phyloP scores from a whole-genome alignment of 2,113 vertebrate species.

The Oenanthe melanoleuca region DNA sequence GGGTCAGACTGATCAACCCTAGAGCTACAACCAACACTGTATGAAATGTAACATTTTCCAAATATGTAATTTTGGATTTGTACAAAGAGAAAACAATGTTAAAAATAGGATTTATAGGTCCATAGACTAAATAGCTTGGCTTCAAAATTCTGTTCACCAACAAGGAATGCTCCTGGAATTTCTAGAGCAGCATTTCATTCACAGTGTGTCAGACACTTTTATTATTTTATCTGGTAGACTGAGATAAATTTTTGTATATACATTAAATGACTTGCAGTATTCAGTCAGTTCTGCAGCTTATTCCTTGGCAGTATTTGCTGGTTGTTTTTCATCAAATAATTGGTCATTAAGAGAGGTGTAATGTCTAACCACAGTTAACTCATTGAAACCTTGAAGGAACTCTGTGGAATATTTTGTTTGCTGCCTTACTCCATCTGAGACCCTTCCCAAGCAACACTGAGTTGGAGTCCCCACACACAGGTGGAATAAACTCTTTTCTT shows the following conservation, averaged over 20 bases:
- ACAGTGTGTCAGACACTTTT: not conserved
- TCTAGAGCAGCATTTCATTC: not conserved
- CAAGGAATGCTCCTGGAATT: not conserved
- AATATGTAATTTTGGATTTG: not conserved
- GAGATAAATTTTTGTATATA: not conserved
- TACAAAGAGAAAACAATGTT: not conserved
- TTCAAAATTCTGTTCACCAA: not conserved
- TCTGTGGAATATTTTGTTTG: not conserved
- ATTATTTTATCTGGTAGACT: not conserved
- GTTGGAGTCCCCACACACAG: not conserved
- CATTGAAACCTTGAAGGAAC: not conserved
- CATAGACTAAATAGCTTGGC: not conserved
- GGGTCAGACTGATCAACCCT: not conserved
- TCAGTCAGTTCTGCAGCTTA: not conserved
- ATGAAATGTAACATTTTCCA: not conserved
- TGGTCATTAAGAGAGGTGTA: not conserved
- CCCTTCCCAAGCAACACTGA: not conserved
- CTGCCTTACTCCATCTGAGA: not conserved
- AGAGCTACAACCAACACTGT: not conserved
- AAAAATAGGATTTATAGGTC: not conserved
- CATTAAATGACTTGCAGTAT: not conserved
- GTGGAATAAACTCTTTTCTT: not conserved
- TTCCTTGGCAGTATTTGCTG: not conserved
- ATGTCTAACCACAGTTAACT: not conserved
- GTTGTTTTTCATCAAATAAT: not conserved